phyloP scores from a whole-genome alignment of 2,797 vertebrate species.

The Sebastes glaucus region DNA sequence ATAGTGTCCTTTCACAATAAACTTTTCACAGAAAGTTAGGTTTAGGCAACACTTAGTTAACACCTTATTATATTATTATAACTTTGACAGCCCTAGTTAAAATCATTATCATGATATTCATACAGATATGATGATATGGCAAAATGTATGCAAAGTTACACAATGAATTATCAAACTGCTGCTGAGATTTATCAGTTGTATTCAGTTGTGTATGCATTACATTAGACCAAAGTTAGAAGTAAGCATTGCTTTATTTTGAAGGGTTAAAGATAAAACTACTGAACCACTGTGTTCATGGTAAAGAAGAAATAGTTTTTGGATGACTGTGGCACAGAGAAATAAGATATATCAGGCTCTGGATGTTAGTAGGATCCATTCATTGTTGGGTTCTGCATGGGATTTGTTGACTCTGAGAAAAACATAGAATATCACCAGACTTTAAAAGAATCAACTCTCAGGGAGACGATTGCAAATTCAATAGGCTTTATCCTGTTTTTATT shows the following conservation, averaged over 20 bases:
- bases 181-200: too few relatives aligned
- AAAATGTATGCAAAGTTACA: neutral
- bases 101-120: neutral
- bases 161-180: neutral
- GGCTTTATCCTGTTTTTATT: constrained; percentile 28
- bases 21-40: rapidly evolving
- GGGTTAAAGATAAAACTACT: too few relatives aligned
- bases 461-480: constrained; percentile 17
- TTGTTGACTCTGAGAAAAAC: neutral
- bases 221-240: too few relatives aligned
- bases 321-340: neutral
- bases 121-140: neutral
- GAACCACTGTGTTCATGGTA: neutral
- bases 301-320: neutral
- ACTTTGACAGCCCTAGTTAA: neutral
- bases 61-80: too few relatives aligned
- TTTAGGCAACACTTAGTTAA: too few relatives aligned
- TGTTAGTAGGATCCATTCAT: neutral
- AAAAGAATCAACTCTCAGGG: neutral
- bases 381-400: neutral
- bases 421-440: neutral
- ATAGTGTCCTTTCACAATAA: too few relatives aligned
- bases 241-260: too few relatives aligned
- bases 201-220: too few relatives aligned
- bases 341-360: neutral